Base-by-base conservation (phyloP, 2,888 invertebrate genomes). In the Diplazon laetatorius region DNA sequence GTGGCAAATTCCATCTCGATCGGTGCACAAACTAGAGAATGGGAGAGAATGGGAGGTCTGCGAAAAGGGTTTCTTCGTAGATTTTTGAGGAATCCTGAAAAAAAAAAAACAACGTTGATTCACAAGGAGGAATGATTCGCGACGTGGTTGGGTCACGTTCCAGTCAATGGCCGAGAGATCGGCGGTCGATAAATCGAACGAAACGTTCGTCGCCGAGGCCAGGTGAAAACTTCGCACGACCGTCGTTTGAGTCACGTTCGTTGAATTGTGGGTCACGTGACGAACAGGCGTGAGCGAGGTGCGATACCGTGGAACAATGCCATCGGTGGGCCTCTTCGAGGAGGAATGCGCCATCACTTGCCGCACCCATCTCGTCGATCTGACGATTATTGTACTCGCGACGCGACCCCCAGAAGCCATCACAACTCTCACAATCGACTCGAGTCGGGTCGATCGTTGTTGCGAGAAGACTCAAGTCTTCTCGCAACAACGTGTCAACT, bases 241-340 rank as follows among this genome's bases (percentile, higher is more conserved):
- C 63, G 70, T 68, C 48, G 30, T 55, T 80, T 66, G 63, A 87
- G 90, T 90, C 90, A 90, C 90, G 90, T 90, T 86, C 85, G 83
- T 86, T 89, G 89, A 89, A 90, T 90, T 88, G 89, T 89, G 87
- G 87, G 89, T 88, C 89, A 90, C 89, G 89, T 89, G 90, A 89
- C 87, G 82, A 85, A n/a, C n/a, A 89, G 90, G 90, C 91, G 91
- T 91, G 91, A 90, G 88, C 88, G 87, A 90, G 91, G 91, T 87
- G 90, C 88, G 90, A 91, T 89, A 87, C 87, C 85, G 88, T 89
- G 89, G 89, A 90, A 90, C 90, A 90, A 91, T 90, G 90, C 90
- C 90, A 89, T 90, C 89, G n/a, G n/a, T n/a, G 87, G 86, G 84
- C 81, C 85, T 89, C 90, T 89, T 88, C 90, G 88, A 89, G 88